Percentiles rank a stretch among this genome's conserved stretches.
Evolutionary conservation across 2,888 invertebrate species (phyloP).

Genomic region (Gandaritis pyraliata): DNA sequence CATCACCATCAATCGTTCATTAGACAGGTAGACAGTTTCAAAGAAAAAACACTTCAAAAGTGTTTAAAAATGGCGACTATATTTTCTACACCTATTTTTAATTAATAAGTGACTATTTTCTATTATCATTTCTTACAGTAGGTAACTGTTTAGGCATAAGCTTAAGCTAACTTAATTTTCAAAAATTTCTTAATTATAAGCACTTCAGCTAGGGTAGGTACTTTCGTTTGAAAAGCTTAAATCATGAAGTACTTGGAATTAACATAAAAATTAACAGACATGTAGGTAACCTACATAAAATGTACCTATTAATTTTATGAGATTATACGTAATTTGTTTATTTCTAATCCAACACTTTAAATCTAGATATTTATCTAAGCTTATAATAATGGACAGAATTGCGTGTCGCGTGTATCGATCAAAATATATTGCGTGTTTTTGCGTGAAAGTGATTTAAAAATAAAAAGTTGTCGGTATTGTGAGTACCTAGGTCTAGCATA

Average conservation of each 20-base stretch:
- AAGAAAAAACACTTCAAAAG: slow-evolving; percentile 1
- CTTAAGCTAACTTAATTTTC: no score
- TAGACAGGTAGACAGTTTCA: background rate
- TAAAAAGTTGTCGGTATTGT: slow-evolving; percentile 1
- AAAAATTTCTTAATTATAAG: background rate
- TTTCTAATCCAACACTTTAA: slow-evolving; percentile 60
- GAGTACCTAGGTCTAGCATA: background rate
- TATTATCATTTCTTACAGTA: background rate
- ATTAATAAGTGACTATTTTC: background rate
- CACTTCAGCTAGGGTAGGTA: background rate
- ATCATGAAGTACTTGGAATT: no score
- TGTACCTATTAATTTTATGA: background rate
- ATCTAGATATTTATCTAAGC: slow-evolving; percentile 46
- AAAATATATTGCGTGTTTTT: slow-evolving; percentile 54
- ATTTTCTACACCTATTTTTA: background rate
- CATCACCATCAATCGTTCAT: background rate
- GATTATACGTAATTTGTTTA: slow-evolving; percentile 40
- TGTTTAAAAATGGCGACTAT: background rate
- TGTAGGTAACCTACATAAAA: background rate
- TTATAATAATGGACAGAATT: slow-evolving; percentile 83
- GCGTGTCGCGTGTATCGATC: slow-evolving; percentile 76
- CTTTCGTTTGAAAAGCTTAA: background rate
- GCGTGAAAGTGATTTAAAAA: slow-evolving; percentile 28
- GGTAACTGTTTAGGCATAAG: background rate
- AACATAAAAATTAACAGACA: no score